phyloP scores from a whole-genome alignment of 92 coral and sea anemone genomes.

The Anthopleura xanthogrammica region DNA sequence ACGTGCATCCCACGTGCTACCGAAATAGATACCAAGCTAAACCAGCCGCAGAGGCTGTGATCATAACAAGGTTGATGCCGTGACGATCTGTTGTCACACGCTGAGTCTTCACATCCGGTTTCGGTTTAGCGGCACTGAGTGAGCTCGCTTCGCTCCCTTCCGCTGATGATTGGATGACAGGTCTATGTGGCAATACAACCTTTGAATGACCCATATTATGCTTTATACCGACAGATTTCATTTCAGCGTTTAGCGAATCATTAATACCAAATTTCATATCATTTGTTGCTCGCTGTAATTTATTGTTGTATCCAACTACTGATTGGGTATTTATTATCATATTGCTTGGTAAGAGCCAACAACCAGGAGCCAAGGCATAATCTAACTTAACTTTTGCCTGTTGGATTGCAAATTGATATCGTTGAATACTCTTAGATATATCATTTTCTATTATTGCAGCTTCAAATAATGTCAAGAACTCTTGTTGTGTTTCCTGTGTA shows the following conservation, averaged over 20 bases:
- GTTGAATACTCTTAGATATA: conserved; percentile 34
- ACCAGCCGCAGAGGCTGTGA: neutral
- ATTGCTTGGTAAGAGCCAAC: conserved; percentile 33
- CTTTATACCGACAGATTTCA: conserved; percentile 15
- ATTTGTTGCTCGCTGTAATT: conserved; percentile 34
- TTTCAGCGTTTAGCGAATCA: conserved; percentile 22
- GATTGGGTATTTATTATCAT: conserved; percentile 28
- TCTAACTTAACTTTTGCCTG: conserved; percentile 34
- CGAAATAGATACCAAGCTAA: no score
- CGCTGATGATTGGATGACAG: neutral
- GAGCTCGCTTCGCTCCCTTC: neutral
- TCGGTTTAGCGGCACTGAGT: neutral
- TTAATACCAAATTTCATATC: conserved; percentile 39
- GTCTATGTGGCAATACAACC: conserved; percentile 15
- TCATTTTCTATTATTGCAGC: conserved; percentile 21
- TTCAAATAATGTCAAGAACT: conserved; percentile 24
- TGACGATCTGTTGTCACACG: conserved; percentile 32
- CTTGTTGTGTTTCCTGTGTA: conserved; percentile 20
- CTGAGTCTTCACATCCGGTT: neutral
- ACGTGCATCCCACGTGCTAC: no score
- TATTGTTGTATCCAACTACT: conserved; percentile 37
- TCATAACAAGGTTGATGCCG: conserved; percentile 13
- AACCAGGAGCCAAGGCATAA: neutral
- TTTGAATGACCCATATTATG: conserved; percentile 37
- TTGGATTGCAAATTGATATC: conserved; percentile 43